A percentile compares a stretch with the other conserved stretches of the same genome.
Conservation (phyloP, 1,140 invertebrate species). For the Arctopsyche grandis region DNA sequence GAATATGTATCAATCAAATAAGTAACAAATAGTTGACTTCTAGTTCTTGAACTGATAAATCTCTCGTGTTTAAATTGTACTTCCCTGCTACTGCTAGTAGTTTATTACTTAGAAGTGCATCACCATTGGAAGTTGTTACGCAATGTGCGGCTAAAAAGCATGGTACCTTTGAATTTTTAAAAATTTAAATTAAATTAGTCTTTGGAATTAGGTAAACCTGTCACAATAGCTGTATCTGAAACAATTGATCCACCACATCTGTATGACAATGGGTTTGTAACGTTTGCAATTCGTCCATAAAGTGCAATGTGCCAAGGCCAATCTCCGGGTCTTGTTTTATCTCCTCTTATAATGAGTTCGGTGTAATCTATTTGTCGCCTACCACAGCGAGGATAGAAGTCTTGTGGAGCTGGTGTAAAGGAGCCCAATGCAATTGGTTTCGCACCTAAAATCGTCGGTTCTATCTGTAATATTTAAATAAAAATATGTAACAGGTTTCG, state of each 20-base stretch:
- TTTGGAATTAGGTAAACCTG: constrained; percentile 49
- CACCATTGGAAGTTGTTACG: constrained; percentile 53
- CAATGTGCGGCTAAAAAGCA: constrained; percentile 60
- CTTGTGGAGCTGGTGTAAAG: background rate
- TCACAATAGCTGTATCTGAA: constrained; percentile 56
- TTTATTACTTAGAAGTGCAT: constrained; percentile 55
- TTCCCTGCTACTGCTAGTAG: constrained; percentile 58
- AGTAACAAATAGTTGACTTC: constrained; percentile 54
- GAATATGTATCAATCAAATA: too few relatives aligned
- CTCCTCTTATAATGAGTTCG: constrained; percentile 57
- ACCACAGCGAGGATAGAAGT: constrained; percentile 55
- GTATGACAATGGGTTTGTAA: constrained; percentile 52
- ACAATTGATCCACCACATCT: constrained; percentile 59
- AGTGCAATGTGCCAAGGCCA: constrained; percentile 90
- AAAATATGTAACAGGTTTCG: too few relatives aligned
- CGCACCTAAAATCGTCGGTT: constrained; percentile 22
- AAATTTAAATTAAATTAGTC: background rate
- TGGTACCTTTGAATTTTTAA: too few relatives aligned
- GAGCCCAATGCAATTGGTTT: constrained; percentile 19
- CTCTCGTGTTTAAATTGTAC: constrained; percentile 58
- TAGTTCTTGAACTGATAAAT: constrained; percentile 57
- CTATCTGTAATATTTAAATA: constrained; percentile 15
- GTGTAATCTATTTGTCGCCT: constrained; percentile 57
- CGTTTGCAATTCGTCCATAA: constrained; percentile 73
- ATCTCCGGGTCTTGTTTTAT: constrained; percentile 69